A percentile compares a stretch with the other conserved stretches of the same genome.
Evolutionary conservation across 2,113 vertebrate species (phyloP).

Genomic region (Charina bottae): DNA sequence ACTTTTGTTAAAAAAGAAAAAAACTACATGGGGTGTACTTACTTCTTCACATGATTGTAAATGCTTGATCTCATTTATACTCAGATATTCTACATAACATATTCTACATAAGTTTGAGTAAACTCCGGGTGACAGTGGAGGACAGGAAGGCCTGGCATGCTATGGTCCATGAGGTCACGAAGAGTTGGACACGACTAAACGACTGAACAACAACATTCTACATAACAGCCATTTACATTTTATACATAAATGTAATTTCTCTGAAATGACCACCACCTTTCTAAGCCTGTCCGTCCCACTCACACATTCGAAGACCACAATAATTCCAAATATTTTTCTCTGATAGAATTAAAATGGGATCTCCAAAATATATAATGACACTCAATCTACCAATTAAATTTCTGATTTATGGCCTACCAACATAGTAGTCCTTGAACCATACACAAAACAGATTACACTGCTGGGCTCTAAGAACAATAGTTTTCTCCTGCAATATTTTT

Average conservation of each 20-base stretch:
- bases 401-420: background rate
- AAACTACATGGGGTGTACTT: background rate
- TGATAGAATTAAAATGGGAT: background rate
- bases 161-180: too few relatives aligned
- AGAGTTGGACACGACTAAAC: too few relatives aligned
- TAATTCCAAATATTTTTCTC: conserved; percentile 15
- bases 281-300: background rate
- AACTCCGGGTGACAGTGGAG: too few relatives aligned
- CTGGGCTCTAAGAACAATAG: background rate
- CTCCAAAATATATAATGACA: background rate
- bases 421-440: background rate
- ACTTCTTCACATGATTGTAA: background rate
- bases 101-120: too few relatives aligned
- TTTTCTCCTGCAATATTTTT: background rate
- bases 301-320: background rate
- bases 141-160: too few relatives aligned
- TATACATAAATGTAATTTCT: conserved; percentile 27
- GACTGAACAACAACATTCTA: too few relatives aligned
- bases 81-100: background rate
- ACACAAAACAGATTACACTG: background rate
- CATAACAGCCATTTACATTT: background rate
- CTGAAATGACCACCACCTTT: background rate
- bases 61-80: conserved; percentile 10
- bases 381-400: background rate
- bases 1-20: background rate